These are phyloP conservation scores for Argyresthia goedartella DNA, from an alignment of 2,888 invertebrate species.

Conservation along the genomic window DNA sequence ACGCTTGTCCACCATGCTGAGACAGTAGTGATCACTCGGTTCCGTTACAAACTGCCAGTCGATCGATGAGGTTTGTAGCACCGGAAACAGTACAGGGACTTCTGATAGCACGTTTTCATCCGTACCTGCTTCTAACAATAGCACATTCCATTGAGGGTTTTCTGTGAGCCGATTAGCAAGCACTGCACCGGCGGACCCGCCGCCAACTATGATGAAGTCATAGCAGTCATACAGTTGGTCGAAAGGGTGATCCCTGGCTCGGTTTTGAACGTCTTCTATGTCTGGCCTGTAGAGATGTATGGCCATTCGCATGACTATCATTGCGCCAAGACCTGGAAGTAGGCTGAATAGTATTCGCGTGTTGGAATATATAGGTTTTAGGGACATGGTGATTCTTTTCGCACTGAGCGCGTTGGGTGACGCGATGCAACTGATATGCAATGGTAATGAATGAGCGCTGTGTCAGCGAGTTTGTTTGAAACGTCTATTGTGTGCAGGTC, in stretches of 20 bases:
- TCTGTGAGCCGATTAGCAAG: constrained; percentile 84
- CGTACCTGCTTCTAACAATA: constrained; percentile 85
- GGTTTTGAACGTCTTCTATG: constrained; percentile 75
- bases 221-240: constrained; percentile 72
- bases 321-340: constrained; percentile 74
- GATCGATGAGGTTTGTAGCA: constrained; percentile 78
- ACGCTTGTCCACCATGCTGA: constrained; percentile 73
- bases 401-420: constrained; percentile 7
- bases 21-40: constrained; percentile 76
- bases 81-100: constrained; percentile 78
- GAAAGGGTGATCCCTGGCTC: constrained; percentile 69
- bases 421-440: constrained; percentile 14
- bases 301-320: constrained; percentile 74
- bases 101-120: constrained; percentile 81
- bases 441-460: constrained; percentile 18
- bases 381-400: constrained; percentile 16
- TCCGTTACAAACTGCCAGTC: constrained; percentile 89
- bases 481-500: neutral
- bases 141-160: constrained; percentile 76
- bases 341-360: constrained; percentile 76
- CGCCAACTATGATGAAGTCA: constrained; percentile 86
- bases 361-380: constrained; percentile 64
- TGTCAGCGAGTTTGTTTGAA: constrained; percentile 22
- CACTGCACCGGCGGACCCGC: constrained; percentile 85
- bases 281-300: constrained; percentile 77